Base-by-base conservation (phyloP, 2,113 vertebrate genomes). In the Amia ocellicauda region DNA sequence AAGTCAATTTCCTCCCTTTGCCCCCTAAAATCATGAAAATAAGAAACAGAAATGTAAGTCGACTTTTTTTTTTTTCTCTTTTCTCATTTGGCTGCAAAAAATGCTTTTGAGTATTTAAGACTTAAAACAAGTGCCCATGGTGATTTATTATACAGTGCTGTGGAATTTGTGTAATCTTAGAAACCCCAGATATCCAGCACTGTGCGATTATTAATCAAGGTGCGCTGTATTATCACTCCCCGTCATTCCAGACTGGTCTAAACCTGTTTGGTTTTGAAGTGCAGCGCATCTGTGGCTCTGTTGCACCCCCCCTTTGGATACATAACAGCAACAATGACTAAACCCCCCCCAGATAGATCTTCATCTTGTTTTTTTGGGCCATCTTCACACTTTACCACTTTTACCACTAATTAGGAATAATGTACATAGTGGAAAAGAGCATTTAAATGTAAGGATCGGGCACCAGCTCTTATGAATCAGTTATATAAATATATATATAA, bases 111-210 rank as follows among this genome's bases (percentile, higher is more conserved):
- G 66, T 52, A 76, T 85, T 75, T 36, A 43, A 16, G 14, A 26
- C 11, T 77, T 69, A 69, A 76, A 82, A 79, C 77, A 73, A 22
- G 58, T 68, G 57, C 60, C 50, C 60, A 45, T 14, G 24, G 42
- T 19, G n/a, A 63, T 70, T 66, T 53, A 56, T 54, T 55, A 52
- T 22, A 63, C 52, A 74, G 70, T 60, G 22, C 19, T 43, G 36
- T 31, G 65, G 43, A 53, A 64, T 66, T 72, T 66, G 53, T 63
- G 47, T 58, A 20, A 69, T 60, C 29, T 59, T 54, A 70, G 40
- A 47, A 13, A 41, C 14, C 16, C 63, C 17, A 45, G n/a, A 43
- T 41, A 22, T 19, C 27, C 19, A 13, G 31, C 31, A 50, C 61
- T 45, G 62, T 24, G 13, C 23, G 68, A 69, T 70, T 67, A 59